Evolutionary conservation across 2,888 invertebrate species (phyloP), one percentile per base, ranked within the genome.

Genomic region (Philereme transversata): DNA sequence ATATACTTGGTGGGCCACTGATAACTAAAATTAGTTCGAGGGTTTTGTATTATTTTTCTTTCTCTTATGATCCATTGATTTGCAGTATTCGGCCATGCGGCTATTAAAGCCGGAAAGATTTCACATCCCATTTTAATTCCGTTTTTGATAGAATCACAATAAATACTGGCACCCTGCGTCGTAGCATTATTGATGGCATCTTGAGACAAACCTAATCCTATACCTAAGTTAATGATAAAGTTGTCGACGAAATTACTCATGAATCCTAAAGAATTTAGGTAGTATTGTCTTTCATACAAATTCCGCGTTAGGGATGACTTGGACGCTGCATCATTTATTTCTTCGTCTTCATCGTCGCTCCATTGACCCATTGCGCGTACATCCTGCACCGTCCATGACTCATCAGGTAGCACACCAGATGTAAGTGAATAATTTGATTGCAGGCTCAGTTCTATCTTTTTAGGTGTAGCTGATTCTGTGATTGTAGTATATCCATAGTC

Each of bases 11-110:
- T 94, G 0, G 97, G 97, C 96, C 97, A 97, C 60, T 93, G 93
- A 67, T 94, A 94, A 59, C 87, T 89, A 49, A 93, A 93, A 57
- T 93, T 93, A 0, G 93, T 94, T 69, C 93, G 86, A 1, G 93
- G 93, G 77, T 95, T 94, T 51, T 84, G 90, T 50, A 93, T 89
- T 11, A 90, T 87, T 47, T 93, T 93, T 53, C 95, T 90, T 48
- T 93, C 87, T 54, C 96, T 90, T 53, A 93, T 84, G 22, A 94
- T 86, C 94, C 96, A 97, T 68, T 95, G 95, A 69, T 94, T 93
- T 0, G 96, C 96, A 68, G 94, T 93, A 67, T 93, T 93, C 0
- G 97, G 97, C 96, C 96, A 97, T 10, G 93, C 88, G n/a, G 94
- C 93, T 69, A 93, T 86, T 22, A 96, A 87, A n/a, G 95, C 94